These are phyloP conservation scores for Drymonia ruficornis DNA, from an alignment of 2,888 invertebrate genomes.

Conservation along the genomic window DNA sequence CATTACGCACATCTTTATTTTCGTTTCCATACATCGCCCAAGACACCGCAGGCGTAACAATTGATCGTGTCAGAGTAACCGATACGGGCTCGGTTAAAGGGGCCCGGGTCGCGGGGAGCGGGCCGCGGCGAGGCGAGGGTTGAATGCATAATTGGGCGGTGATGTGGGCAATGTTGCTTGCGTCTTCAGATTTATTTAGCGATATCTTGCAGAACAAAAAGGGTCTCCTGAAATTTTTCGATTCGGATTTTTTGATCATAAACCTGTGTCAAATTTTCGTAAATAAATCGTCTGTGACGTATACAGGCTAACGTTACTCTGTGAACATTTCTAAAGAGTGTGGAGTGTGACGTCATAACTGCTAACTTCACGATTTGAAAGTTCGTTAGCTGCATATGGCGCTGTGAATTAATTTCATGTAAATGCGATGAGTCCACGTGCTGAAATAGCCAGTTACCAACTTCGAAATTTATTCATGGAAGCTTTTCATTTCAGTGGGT, in stretches of 20 bases:
- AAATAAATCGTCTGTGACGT: no score
- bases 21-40: not conserved
- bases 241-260: no score
- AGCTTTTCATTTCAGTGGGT: no score
- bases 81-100: not conserved
- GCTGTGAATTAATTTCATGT: not conserved
- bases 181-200: not conserved
- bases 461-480: not conserved
- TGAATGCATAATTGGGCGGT: constrained; percentile 3
- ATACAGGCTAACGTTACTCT: no score
- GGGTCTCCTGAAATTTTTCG: not conserved
- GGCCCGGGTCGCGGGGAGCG: not conserved
- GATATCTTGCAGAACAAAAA: not conserved
- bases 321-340: no score
- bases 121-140: not conserved
- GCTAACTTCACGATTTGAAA: no score
- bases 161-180: constrained; percentile 2
- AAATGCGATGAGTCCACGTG: not conserved
- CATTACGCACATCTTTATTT: not conserved
- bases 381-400: no score
- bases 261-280: no score
- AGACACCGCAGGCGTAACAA: not conserved
- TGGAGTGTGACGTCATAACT: no score
- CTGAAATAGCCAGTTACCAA: not conserved
- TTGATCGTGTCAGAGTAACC: constrained; percentile 1